Evolutionary conservation across 2,797 vertebrate genomes (phyloP).

Genomic region (Botia kubotai): DNA sequence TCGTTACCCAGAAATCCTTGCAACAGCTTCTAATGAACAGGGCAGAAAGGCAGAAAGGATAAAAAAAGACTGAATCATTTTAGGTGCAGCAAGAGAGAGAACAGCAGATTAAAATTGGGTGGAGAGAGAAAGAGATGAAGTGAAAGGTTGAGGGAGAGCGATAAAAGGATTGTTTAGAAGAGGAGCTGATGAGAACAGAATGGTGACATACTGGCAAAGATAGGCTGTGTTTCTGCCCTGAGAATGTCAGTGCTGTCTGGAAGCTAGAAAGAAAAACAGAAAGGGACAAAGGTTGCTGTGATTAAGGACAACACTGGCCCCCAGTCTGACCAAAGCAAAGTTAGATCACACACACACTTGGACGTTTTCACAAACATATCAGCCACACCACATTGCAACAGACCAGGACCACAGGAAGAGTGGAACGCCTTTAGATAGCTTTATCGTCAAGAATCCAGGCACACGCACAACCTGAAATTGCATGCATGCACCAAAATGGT

Average conservation of each 20-base stretch:
- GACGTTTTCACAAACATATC: slow-evolving; percentile 26
- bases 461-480: background rate
- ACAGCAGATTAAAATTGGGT: slow-evolving; percentile 21
- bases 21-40: slow-evolving; percentile 79
- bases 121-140: background rate
- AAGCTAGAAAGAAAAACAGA: slow-evolving; percentile 38
- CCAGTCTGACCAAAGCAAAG: slow-evolving; percentile 23
- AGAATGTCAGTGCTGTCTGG: slow-evolving; percentile 68
- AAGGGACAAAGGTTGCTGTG: slow-evolving; percentile 16
- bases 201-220: slow-evolving; percentile 74
- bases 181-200: slow-evolving; percentile 61
- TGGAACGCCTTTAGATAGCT: background rate
- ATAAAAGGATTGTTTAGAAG: slow-evolving; percentile 33
- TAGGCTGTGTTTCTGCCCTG: slow-evolving; percentile 70
- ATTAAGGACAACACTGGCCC: slow-evolving; percentile 36
- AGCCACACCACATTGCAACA: slow-evolving; percentile 33
- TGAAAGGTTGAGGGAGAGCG: slow-evolving; percentile 16
- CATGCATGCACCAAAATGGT: background rate
- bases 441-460: slow-evolving; percentile 16
- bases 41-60: slow-evolving; percentile 1
- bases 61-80: slow-evolving; percentile 20
- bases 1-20: slow-evolving; percentile 52
- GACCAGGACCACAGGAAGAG: slow-evolving; percentile 14
- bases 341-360: slow-evolving; percentile 9
- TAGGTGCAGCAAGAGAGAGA: background rate